phyloP scores from a whole-genome alignment of 2,797 vertebrate species.

The Zalophus californianus region DNA sequence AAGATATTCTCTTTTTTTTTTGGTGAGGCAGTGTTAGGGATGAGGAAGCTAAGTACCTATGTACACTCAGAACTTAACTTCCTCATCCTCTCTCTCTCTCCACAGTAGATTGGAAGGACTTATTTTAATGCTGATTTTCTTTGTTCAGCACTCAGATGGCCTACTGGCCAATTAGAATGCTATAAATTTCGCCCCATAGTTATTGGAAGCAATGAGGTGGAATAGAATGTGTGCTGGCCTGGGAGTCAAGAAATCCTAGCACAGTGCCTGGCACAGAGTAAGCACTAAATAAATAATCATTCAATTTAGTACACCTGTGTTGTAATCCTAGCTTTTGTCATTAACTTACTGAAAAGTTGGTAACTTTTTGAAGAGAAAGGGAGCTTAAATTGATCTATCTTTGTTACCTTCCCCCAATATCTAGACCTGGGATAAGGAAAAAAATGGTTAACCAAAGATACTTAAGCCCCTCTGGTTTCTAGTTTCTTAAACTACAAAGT shows the following conservation, averaged over 20 bases:
- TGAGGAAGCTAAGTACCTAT: not conserved
- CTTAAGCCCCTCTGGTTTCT: not conserved
- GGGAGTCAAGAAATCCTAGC: not conserved
- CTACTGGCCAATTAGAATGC: not conserved
- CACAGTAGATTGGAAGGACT: not conserved
- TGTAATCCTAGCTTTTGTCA: not conserved
- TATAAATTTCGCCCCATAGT: not conserved
- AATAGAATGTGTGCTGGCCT: not conserved
- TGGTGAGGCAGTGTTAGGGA: not conserved
- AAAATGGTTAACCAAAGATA: not conserved
- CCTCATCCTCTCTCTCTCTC: not conserved
- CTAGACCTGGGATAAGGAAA: not conserved
- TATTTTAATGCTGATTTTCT: constrained; percentile 16
- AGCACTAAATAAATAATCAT: not conserved
- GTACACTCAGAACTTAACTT: not conserved
- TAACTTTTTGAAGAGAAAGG: constrained; percentile 25
- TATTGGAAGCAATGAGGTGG: not conserved
- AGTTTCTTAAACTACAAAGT: constrained; percentile 28
- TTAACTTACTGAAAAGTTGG: not conserved
- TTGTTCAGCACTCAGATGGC: not conserved
- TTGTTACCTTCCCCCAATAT: not conserved
- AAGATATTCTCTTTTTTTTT: not conserved
- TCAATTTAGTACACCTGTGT: not conserved
- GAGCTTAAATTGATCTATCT: constrained; percentile 14
- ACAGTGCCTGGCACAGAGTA: not conserved